Base-by-base conservation (phyloP, 2,797 vertebrate species). In the Jordanella pulchra region DNA sequence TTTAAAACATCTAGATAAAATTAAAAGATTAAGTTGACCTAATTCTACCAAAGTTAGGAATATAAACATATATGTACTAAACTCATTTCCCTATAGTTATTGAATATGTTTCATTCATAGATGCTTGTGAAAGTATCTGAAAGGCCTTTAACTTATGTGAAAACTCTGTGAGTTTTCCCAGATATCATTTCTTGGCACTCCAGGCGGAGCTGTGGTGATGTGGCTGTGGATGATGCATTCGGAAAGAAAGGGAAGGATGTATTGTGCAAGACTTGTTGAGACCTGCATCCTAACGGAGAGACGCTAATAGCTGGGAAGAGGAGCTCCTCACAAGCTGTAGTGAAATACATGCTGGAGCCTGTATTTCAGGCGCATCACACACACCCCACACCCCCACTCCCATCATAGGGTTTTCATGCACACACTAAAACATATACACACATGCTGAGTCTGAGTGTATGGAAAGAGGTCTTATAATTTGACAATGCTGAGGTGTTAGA, bases 301-400 rank as follows among this genome's bases (percentile, higher is more conserved):
- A 86, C 84, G 87, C 92, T 93, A 94, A 91, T 89, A 92, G 92
- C 92, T 86, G 91, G 89, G 92, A 93, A 89, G 84, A 91, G 86
- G 90, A 86, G 80, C 83, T 88, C 90, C 88, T 51, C 89, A 92
- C 95, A 76, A 85, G 94, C 87, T 85, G 84, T 61, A 35, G 86
- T 90, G 82, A 77, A 84, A 80, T 80, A 78, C 35, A 66, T 86
- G 86, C 85, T 91, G 21, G 47, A 91, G 83, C 95, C 87, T 84
- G 85, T 83, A 90, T 53, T 76, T 67, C 77, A 64, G 66, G 48
- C 11, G 32, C 81, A 77, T 83, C 87, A 79, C 80, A 73, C 68
- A 67, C 86, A 70, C 58, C 45, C 66, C 76, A 21, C 81, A 84
- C 75, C 10, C 69, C 7, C 51, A 28, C 56, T 35, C 67, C 25